A percentile compares a stretch with the other conserved stretches of the same genome.
Conservation (phyloP, 2,797 vertebrate species). For the Malurus splendens region DNA sequence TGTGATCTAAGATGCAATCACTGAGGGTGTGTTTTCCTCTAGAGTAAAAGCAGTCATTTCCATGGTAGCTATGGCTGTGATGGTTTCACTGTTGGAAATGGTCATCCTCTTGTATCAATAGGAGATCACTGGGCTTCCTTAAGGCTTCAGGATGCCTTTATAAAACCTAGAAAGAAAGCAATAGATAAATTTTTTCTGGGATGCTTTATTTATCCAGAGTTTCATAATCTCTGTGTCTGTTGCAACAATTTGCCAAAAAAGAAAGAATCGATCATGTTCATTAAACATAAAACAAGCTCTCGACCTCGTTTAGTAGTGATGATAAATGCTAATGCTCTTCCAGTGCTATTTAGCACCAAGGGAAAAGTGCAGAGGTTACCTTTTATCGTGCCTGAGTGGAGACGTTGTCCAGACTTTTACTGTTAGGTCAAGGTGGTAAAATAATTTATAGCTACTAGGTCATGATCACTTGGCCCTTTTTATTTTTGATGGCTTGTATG, state of each 20-base stretch:
- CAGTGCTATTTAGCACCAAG: not conserved
- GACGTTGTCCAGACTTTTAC: not conserved
- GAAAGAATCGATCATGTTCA: not conserved
- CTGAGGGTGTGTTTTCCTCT: not conserved
- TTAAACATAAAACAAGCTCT: not conserved
- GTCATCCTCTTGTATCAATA: not conserved
- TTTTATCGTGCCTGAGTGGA: conserved; percentile 6
- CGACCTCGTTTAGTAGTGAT: not conserved
- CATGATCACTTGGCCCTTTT: not conserved
- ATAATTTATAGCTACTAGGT: not conserved
- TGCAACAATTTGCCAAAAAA: not conserved
- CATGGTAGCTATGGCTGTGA: not conserved
- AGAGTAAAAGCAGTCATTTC: not conserved
- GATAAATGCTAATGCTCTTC: not conserved
- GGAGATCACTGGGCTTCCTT: not conserved
- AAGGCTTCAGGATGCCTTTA: not conserved
- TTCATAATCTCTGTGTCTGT: not conserved
- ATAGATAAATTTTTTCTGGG: not conserved
- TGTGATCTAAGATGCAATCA: not conserved
- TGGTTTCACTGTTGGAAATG: not conserved
- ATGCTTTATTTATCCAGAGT: not conserved
- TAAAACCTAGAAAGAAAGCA: not conserved
- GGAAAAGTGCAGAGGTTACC: conserved; percentile 19
- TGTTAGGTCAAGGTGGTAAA: conserved; percentile 8
- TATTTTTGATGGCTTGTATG: not conserved